phyloP scores from a whole-genome alignment of 2,113 vertebrate genomes.

The Vulpes ferrilata region DNA sequence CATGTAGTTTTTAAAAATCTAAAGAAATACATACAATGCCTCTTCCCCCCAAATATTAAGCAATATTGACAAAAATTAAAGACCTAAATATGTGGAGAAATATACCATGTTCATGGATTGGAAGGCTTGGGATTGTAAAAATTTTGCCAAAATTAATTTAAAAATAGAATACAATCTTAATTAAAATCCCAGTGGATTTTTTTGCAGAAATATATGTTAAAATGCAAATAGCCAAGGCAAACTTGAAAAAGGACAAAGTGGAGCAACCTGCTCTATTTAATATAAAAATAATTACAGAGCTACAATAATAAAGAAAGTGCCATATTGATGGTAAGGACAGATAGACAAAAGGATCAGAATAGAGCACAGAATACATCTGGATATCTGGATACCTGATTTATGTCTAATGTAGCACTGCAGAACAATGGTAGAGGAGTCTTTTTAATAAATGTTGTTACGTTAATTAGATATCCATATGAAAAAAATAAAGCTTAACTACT shows the following conservation, averaged over 20 bases:
- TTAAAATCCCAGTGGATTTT: background rate
- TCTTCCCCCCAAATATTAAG: background rate
- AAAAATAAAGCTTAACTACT: background rate
- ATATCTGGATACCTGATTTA: background rate
- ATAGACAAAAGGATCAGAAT: background rate
- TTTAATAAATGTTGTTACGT: background rate
- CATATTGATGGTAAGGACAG: background rate
- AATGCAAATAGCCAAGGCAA: constrained; percentile 34
- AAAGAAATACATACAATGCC: background rate
- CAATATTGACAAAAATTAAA: background rate
- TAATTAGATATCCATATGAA: background rate
- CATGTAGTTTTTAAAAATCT: background rate
- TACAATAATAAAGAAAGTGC: background rate
- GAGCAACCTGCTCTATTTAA: background rate
- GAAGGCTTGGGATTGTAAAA: background rate
- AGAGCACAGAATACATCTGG: background rate
- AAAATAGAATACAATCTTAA: background rate
- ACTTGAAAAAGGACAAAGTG: background rate
- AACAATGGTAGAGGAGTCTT: background rate
- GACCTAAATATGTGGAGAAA: background rate
- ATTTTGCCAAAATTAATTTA: background rate
- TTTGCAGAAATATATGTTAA: background rate
- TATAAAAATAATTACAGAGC: background rate
- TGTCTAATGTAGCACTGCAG: background rate
- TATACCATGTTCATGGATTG: background rate